Evolutionary conservation across 2,797 vertebrate genomes (phyloP), one percentile per base, ranked within the genome.

Genomic region (Microctenopoma stevenorrisi): DNA sequence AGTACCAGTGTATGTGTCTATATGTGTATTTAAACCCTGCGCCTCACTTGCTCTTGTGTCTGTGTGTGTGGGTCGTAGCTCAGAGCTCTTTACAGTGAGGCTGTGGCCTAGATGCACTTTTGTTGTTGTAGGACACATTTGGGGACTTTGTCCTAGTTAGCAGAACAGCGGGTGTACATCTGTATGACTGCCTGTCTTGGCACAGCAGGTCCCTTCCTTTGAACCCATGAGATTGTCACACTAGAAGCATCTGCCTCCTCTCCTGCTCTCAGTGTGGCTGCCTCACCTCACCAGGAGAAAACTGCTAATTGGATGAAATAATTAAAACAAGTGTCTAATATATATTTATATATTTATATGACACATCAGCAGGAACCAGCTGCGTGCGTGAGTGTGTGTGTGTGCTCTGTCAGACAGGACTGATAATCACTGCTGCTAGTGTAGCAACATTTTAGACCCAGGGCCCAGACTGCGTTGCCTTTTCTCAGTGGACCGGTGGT

Each of bases 311-410:
- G 35, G 65, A 78, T 67, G 48, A 68, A 51, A 51, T 62, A 46
- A 76, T 78, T 83, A 74, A 76, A 83, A 55, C 30, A 25, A 64
- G 37, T 43, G 11, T n/a, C 37, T 51, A 6, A 7, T 79, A 56
- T 69, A 65, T 79, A 35, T 35, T 35, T 79, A 56, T 69, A 65
- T 79, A 35, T 85, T 75, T 76, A 73, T 80, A 72, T 51, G 58
- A n/a, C 10, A 8, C 48, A 59, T 79, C 70, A 65, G 56, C 28
- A 53, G 49, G 15, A 37, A 60, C 56, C 69, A 61, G 49, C 61
- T 58, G 68, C 68, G 61, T 61, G 28, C 5, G 28, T 28, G 28
- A 3, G 28, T 28, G 28, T 28, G 28, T 28, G 28, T 28, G 28
- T 28, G 28, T 28, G 68, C 46, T 30, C 63, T 28, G 38, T 63